Conservation (phyloP, 2,797 vertebrate genomes). For the Bradypus variegatus region DNA sequence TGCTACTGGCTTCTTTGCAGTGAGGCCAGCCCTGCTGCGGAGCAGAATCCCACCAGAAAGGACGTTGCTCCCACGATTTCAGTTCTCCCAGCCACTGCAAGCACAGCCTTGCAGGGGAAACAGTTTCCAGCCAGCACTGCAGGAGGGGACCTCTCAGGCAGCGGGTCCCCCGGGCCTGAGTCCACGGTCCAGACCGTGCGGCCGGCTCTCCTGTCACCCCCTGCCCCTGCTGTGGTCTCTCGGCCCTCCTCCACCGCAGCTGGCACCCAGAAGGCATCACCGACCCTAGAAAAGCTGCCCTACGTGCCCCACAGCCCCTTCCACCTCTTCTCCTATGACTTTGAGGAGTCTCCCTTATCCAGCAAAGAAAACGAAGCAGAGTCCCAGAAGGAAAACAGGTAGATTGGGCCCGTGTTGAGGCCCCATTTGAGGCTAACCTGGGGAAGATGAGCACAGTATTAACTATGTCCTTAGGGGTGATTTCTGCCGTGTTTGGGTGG, state of each 20-base stretch:
- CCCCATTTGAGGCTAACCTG: background rate
- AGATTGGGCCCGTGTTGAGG: slow-evolving; percentile 62
- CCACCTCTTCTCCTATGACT: slow-evolving; percentile 89
- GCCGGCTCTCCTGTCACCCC: slow-evolving; percentile 53
- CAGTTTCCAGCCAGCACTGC: slow-evolving; percentile 68
- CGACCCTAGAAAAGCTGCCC: slow-evolving; percentile 78
- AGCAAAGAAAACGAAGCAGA: slow-evolving; percentile 76
- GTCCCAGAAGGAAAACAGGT: slow-evolving; percentile 79
- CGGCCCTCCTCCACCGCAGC: slow-evolving; percentile 63
- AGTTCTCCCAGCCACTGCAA: slow-evolving; percentile 76
- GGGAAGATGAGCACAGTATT: background rate
- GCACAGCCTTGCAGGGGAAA: slow-evolving; percentile 74
- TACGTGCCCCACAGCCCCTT: slow-evolving; percentile 92
- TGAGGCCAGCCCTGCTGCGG: slow-evolving; percentile 67
- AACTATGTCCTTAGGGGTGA: background rate
- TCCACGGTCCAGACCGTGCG: slow-evolving; percentile 48
- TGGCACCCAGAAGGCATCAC: slow-evolving; percentile 72
- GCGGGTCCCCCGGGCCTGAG: slow-evolving; percentile 69
- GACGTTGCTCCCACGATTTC: slow-evolving; percentile 77
- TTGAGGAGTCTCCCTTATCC: slow-evolving; percentile 78
- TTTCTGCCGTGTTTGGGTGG: slow-evolving; percentile 18
- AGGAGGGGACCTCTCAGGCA: slow-evolving; percentile 62
- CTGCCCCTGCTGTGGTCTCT: slow-evolving; percentile 53
- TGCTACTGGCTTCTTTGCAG: slow-evolving; percentile 60
- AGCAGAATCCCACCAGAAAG: slow-evolving; percentile 59